Evolutionary conservation across 2,797 vertebrate genomes (phyloP).

Genomic region (Hemibagrus guttatus): DNA sequence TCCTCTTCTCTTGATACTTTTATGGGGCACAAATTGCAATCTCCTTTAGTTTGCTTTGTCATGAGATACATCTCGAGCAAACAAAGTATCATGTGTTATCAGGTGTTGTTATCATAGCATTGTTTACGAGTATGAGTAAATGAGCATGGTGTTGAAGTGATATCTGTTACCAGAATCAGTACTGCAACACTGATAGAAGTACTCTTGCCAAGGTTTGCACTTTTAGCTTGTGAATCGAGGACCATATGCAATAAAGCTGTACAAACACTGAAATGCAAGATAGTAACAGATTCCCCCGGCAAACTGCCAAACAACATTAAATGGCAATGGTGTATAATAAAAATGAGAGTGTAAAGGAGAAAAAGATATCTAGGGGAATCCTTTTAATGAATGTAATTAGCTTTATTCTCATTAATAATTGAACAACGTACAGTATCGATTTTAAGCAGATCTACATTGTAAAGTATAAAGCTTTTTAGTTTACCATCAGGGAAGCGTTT

Average conservation of each 20-base stretch:
- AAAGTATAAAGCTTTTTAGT: constrained; percentile 32
- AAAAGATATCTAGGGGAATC: constrained; percentile 64
- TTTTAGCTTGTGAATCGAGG: constrained; percentile 4
- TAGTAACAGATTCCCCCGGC: constrained; percentile 21
- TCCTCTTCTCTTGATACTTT: not conserved
- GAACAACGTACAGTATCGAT: constrained; percentile 71
- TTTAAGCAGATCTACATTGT: constrained; percentile 67
- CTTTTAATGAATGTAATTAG: constrained; percentile 76
- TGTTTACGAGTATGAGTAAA: not conserved
- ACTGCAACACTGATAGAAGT: not conserved
- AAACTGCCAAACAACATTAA: constrained; percentile 27
- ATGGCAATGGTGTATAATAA: constrained; percentile 35
- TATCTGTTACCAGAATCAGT: not conserved
- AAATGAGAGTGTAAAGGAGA: constrained; percentile 37
- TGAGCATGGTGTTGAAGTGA: not conserved
- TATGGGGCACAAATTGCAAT: too few species aligned
- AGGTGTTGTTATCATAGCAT: not conserved
- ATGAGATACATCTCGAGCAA: not conserved
- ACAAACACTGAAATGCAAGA: not conserved
- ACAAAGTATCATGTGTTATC: not conserved
- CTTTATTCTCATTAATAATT: constrained; percentile 76
- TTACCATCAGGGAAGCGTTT: constrained; percentile 19
- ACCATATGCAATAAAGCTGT: constrained; percentile 8
- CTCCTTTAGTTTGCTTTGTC: not conserved
- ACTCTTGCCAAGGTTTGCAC: not conserved